Evolutionary conservation across 2,113 vertebrate species (phyloP), one percentile per base, ranked within the genome.

Genomic region (Lethenteron reissneri): DNA sequence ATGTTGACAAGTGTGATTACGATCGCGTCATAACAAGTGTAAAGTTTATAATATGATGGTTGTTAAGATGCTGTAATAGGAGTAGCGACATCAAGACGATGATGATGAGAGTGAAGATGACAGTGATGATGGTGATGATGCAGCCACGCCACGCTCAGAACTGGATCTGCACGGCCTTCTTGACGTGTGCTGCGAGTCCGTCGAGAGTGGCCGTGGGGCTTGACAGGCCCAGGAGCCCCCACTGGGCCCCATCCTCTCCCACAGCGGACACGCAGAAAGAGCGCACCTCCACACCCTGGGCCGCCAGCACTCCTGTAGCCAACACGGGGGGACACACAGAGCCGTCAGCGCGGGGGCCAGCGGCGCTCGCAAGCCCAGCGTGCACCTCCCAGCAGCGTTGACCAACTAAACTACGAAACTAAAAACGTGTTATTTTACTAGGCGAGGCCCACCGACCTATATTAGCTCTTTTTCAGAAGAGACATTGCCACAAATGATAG

Each of bases 221-320:
- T 0, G 89, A 85, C 59, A 95, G 56, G 69, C 85, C 85, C 75
- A 86, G 77, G 5, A 86, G 21, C 0, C 78, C 84, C 91, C 91
- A 96, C 77, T 81, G 79, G 60, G 86, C 84, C 57, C 83, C 85
- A 0, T 73, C 72, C 7, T 77, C 41, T 3, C 41, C 75, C 0
- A 56, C 75, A 71, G 74, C 19, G 0, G 89, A 87, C 75, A 81
- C 81, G 75, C 86, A 87, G 77, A 88, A 92, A 12, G 82, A 87
- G 76, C 87, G 79, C 56, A 94, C 82, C 77, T 84, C 83, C 41
- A 82, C 75, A 3, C 81, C 82, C 0, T 75, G 81, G 70, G 83
- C 77, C 72, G 80, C 81, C 78, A 95, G 79, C 21, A 85, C 77
- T 57, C 84, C 91, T 96, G 77, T 59, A 72, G 60, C 73, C 25